Conservation (phyloP, 2,113 vertebrate species). For the Strix uralensis region DNA sequence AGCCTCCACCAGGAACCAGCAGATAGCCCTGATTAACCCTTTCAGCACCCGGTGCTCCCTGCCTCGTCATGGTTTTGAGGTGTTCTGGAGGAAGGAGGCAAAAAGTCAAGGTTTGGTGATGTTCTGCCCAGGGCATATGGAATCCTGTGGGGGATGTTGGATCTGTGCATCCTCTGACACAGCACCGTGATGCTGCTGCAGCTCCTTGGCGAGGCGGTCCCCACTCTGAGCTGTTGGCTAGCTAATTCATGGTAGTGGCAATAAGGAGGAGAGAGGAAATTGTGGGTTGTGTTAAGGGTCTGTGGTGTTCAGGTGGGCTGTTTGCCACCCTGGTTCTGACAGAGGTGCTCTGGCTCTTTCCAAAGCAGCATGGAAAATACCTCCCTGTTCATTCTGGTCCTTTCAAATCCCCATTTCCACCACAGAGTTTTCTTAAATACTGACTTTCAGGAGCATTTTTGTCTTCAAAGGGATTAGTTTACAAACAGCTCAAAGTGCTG, state of each 20-base stretch:
- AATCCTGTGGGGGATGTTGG: rapidly evolving
- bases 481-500: not conserved
- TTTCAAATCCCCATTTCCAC: not conserved
- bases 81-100: not conserved
- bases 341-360: not conserved
- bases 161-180: not conserved
- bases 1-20: not conserved
- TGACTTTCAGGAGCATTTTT: rapidly evolving
- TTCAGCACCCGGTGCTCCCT: rapidly evolving
- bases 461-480: not conserved
- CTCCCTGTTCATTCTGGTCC: rapidly evolving
- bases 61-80: not conserved
- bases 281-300: not conserved
- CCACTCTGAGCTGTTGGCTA: not conserved
- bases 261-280: not conserved
- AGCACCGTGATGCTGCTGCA: not conserved
- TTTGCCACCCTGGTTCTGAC: not conserved
- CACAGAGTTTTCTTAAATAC: not conserved
- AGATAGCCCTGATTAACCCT: conserved; percentile 1
- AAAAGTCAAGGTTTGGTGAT: not conserved
- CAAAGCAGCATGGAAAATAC: rapidly evolving
- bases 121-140: rapidly evolving
- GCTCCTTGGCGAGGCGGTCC: rapidly evolving
- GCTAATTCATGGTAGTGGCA: not conserved
- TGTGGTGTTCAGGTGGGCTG: not conserved